These are phyloP conservation scores for Oscheius sp. DNA, from an alignment of 2,888 invertebrate species.

Conservation along the genomic window DNA sequence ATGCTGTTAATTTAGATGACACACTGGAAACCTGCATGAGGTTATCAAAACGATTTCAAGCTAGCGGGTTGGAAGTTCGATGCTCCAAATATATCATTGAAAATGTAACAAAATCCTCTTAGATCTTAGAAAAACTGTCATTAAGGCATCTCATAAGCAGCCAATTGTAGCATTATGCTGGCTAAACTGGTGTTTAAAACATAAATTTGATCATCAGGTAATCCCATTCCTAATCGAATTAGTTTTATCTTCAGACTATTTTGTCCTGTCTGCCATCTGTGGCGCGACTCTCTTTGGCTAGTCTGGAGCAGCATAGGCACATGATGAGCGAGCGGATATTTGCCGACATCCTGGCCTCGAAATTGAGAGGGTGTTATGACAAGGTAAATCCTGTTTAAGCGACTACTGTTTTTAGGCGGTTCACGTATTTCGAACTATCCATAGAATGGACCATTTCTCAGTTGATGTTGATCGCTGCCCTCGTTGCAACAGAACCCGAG, in stretches of 20 bases:
- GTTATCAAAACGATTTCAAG: constrained; percentile 66
- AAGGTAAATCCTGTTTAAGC: constrained; percentile 50
- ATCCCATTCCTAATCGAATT: neutral
- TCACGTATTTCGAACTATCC: constrained; percentile 69
- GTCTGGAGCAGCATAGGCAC: constrained; percentile 68
- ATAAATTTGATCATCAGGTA: constrained; percentile 62
- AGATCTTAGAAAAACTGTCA: neutral
- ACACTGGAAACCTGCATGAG: constrained; percentile 72
- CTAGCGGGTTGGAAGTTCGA: constrained; percentile 65
- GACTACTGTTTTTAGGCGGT: constrained; percentile 56
- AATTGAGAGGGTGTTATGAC: constrained; percentile 67
- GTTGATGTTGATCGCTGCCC: constrained; percentile 69
- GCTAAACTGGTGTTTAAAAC: constrained; percentile 71
- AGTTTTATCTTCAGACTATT: constrained; percentile 17
- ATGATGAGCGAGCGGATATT: constrained; percentile 69
- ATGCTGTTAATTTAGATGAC: constrained; percentile 56
- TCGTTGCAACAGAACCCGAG: constrained; percentile 64
- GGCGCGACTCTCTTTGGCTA: constrained; percentile 64
- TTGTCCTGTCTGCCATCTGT: constrained; percentile 64
- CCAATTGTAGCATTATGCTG: constrained; percentile 72
- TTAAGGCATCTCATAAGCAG: constrained; percentile 47
- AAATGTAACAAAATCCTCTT: constrained; percentile 53
- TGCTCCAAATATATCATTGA: constrained; percentile 67
- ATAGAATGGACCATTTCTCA: constrained; percentile 70
- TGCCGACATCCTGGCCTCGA: constrained; percentile 70